phyloP scores from a whole-genome alignment of 1,140 invertebrate genomes.

The Lucilia sericata region DNA sequence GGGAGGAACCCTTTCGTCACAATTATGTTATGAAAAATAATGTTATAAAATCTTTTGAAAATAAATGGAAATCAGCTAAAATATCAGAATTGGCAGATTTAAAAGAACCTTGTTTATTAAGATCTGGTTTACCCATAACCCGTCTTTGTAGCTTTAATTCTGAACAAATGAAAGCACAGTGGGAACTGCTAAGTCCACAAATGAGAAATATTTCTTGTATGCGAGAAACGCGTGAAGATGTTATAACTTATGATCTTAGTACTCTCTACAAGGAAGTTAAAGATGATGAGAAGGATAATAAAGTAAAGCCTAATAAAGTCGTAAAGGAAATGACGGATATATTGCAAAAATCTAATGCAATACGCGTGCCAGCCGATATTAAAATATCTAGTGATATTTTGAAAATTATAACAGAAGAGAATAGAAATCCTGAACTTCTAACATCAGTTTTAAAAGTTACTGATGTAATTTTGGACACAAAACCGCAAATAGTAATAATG shows the following conservation, averaged over 20 bases:
- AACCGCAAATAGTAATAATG: not conserved
- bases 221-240: not conserved
- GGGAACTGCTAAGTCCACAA: not conserved
- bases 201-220: not conserved
- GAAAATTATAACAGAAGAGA: not conserved
- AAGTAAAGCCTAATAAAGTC: not conserved
- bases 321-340: not conserved
- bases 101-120: not conserved
- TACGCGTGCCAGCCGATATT: not conserved
- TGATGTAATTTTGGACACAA: not conserved
- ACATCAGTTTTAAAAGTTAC: not conserved
- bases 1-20: not conserved
- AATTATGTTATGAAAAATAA: not conserved
- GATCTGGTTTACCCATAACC: not conserved
- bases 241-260: conserved; percentile 2
- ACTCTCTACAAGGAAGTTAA: not conserved
- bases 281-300: no score
- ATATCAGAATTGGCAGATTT: not conserved
- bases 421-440: not conserved
- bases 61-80: not conserved
- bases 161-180: not conserved
- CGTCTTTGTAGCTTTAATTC: not conserved
- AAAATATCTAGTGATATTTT: not conserved
- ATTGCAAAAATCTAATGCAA: not conserved
- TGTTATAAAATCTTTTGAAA: not conserved